These are phyloP conservation scores for Eulemur macaco DNA, from an alignment of 2,113 vertebrate genomes.

Conservation along the genomic window DNA sequence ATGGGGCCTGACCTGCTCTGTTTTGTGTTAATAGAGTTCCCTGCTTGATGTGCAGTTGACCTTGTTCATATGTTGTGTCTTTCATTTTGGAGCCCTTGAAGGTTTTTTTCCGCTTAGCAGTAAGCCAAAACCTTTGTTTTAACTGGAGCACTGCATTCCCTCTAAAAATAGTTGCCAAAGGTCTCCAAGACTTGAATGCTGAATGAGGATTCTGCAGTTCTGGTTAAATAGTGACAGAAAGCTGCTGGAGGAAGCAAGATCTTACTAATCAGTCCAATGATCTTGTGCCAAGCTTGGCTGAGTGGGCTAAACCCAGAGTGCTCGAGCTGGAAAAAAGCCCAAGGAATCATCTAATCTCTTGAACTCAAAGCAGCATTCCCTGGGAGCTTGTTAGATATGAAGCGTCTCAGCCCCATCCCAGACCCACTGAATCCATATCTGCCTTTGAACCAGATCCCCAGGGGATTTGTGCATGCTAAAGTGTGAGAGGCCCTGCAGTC, in stretches of 20 bases:
- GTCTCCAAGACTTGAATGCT: neutral
- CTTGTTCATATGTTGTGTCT: neutral
- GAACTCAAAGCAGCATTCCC: neutral
- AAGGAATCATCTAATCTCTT: neutral
- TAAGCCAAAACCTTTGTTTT: neutral
- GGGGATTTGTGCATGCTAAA: neutral
- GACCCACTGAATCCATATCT: neutral
- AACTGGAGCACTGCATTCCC: neutral
- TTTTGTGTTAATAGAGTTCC: neutral
- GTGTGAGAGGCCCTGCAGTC: neutral
- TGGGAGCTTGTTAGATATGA: neutral
- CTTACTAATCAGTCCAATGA: neutral
- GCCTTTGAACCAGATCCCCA: neutral
- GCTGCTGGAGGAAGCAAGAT: neutral
- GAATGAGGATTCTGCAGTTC: neutral
- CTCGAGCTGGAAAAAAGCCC: neutral
- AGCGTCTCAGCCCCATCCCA: neutral
- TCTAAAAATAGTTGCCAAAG: neutral
- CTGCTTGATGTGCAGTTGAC: neutral
- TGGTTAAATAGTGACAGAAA: conserved; percentile 28
- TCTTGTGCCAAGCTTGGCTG: neutral
- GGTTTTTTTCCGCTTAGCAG: neutral
- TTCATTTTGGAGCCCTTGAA: neutral
- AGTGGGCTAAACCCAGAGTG: neutral
- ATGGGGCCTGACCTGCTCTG: neutral